Evolutionary conservation across 2,113 vertebrate genomes (phyloP), one percentile per base, ranked within the genome.

Genomic region (Dendrocopos noguchii): DNA sequence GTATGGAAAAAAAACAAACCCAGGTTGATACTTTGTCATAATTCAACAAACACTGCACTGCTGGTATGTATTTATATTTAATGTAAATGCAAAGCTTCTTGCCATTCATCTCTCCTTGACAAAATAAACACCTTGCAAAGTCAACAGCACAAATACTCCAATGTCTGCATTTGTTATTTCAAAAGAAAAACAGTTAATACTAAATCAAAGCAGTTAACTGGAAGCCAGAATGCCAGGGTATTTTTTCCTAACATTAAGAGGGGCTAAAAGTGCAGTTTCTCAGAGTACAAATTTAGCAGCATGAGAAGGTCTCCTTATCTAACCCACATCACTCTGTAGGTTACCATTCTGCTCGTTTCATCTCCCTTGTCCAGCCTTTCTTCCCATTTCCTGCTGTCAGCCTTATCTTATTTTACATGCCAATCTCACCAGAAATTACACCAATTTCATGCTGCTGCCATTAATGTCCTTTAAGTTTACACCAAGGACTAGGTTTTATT

Each of bases 71-170:
- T 74, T 91, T 73, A 76, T 71, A 77, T 74, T 91, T 80, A 79
- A 91, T 64, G 63, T 53, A 92, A 91, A 93, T 63, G 52, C 9
- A 39, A 68, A 89, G 33, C 13, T 93, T 64, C 66, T 82, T 84
- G 39, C 59, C 55, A 82, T 87, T 79, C 12, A 63, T 60, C 33
- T 73, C 18, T 60, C 71, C 76, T 53, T 14, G 84, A 76, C 39
- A 86, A 93, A 94, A 68, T n/a, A 91, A 92, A 91, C 27, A 76
- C n/a, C 47, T 65, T 81, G 15, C 27, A 61, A 95, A 95, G 33
- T 57, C 72, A 81, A 73, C 52, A 80, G 57, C 42, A 63, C 52
- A 91, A 89, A 92, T 53, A 89, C 7, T 82, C 36, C 19, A 31
- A 14, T 19, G 17, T 60, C 80, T 68, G 22, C 44, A 50, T 60